phyloP scores from a whole-genome alignment of 1,140 invertebrate species.

The Lordiphosa clarofinis region DNA sequence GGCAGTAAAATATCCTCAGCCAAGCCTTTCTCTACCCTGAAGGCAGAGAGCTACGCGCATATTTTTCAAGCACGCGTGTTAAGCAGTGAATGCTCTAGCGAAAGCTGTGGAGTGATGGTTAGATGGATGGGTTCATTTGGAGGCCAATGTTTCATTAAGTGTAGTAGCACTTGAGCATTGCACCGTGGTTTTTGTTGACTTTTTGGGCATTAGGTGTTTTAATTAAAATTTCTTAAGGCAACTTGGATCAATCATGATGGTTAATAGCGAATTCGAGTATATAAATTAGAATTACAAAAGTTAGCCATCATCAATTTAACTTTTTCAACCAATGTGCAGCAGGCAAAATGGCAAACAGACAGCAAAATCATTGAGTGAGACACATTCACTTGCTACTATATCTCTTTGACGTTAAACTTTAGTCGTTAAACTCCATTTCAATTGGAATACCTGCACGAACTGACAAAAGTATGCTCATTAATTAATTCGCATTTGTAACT shows the following conservation, averaged over 20 bases:
- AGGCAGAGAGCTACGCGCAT: conserved; percentile 31
- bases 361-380: too few species aligned
- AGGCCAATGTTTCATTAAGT: conserved; percentile 70
- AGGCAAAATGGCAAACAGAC: too few species aligned
- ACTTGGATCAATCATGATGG: too few species aligned
- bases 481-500: conserved; percentile 49
- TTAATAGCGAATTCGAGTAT: too few species aligned
- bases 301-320: too few species aligned
- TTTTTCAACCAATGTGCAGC: too few species aligned
- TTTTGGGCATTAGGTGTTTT: too few species aligned
- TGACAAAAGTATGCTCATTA: conserved; percentile 13
- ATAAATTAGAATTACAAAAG: too few species aligned
- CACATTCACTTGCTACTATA: too few species aligned
- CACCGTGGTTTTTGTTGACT: conserved; percentile 12
- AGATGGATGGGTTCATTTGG: conserved; percentile 25
- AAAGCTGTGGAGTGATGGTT: background rate
- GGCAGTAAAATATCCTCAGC: conserved; percentile 32
- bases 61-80: conserved; percentile 27
- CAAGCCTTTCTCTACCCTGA: conserved; percentile 29
- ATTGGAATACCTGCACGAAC: background rate
- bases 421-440: background rate
- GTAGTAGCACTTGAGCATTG: conserved; percentile 30
- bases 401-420: too few species aligned
- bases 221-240: too few species aligned
- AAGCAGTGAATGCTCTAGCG: background rate